These are phyloP conservation scores for Endotricha flammealis DNA, from an alignment of 2,888 invertebrate genomes.

Conservation along the genomic window DNA sequence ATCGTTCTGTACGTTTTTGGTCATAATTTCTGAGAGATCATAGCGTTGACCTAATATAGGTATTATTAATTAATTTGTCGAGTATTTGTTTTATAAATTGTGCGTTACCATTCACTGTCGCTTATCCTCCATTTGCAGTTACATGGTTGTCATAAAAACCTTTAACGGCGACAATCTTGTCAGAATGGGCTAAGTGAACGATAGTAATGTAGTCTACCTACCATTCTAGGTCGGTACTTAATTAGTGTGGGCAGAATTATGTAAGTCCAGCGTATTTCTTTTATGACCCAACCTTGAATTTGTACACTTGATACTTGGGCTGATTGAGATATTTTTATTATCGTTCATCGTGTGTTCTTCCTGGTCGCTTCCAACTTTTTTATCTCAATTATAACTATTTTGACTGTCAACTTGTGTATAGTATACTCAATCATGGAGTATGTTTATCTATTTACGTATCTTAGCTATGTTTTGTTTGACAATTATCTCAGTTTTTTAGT, in stretches of 20 bases:
- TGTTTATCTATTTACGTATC: too few relatives aligned
- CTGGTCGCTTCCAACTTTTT: constrained; percentile 30
- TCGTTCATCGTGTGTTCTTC: constrained; percentile 37
- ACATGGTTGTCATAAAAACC: constrained; percentile 47
- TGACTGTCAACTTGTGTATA: too few relatives aligned
- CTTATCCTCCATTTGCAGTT: constrained; percentile 55
- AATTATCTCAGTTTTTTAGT: too few relatives aligned
- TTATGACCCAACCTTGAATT: constrained; percentile 58
- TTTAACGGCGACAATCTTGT: constrained; percentile 37
- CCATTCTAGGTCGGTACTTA: constrained; percentile 57
- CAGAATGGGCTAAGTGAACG: constrained; percentile 36
- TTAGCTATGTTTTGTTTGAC: too few relatives aligned
- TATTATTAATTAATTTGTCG: constrained; percentile 37
- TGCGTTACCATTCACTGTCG: constrained; percentile 40
- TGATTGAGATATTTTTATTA: constrained; percentile 62
- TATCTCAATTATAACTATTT: not conserved
- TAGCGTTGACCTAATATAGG: constrained; percentile 15
- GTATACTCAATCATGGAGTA: too few relatives aligned
- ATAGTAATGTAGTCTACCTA: constrained; percentile 41
- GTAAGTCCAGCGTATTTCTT: constrained; percentile 54
- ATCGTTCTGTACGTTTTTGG: constrained; percentile 4
- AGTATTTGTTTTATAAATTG: constrained; percentile 28
- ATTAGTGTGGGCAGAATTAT: constrained; percentile 64
- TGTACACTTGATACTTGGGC: constrained; percentile 56
- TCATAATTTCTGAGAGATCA: constrained; percentile 3